A percentile compares a stretch with the other conserved stretches of the same genome.
Conservation (phyloP, 1,140 invertebrate species). For the Holcopasites calliopsidis region DNA sequence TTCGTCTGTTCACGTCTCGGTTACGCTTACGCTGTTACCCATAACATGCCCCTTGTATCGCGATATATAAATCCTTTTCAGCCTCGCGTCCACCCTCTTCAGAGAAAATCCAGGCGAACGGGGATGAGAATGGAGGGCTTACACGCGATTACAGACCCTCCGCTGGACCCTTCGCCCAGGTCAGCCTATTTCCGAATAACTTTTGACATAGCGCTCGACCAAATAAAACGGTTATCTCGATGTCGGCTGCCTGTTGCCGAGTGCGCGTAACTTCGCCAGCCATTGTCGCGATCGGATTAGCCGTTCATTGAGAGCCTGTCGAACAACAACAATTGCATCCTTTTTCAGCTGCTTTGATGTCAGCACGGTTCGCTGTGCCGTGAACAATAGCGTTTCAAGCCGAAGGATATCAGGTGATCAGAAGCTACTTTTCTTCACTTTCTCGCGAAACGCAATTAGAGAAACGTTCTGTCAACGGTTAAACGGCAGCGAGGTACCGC, state of each 20-base stretch:
- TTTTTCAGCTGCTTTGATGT: slow-evolving; percentile 16
- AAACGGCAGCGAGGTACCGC: neutral
- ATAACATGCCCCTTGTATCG: slow-evolving; percentile 33
- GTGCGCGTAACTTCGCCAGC: slow-evolving; percentile 16
- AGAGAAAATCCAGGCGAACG: slow-evolving; percentile 41
- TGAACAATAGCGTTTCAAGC: neutral
- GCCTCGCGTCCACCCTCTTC: slow-evolving; percentile 16
- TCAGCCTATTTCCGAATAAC: slow-evolving; percentile 59
- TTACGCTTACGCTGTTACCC: slow-evolving; percentile 11
- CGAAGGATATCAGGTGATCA: neutral
- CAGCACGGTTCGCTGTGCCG: neutral
- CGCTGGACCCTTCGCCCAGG: slow-evolving; percentile 48
- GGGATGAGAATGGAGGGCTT: slow-evolving; percentile 54
- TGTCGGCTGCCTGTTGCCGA: slow-evolving; percentile 1
- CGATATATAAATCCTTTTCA: slow-evolving; percentile 57
- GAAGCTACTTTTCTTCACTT: slow-evolving; percentile 1
- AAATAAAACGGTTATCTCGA: slow-evolving; percentile 31
- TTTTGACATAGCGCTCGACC: slow-evolving; percentile 50
- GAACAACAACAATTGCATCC: neutral
- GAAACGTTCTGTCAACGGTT: neutral
- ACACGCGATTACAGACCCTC: slow-evolving; percentile 56
- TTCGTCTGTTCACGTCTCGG: neutral
- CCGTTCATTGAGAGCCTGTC: neutral
- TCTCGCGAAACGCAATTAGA: neutral
- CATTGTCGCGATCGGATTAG: neutral